phyloP scores from a whole-genome alignment of 92 coral and sea anemone species.

The Virgularia gustaviana region DNA sequence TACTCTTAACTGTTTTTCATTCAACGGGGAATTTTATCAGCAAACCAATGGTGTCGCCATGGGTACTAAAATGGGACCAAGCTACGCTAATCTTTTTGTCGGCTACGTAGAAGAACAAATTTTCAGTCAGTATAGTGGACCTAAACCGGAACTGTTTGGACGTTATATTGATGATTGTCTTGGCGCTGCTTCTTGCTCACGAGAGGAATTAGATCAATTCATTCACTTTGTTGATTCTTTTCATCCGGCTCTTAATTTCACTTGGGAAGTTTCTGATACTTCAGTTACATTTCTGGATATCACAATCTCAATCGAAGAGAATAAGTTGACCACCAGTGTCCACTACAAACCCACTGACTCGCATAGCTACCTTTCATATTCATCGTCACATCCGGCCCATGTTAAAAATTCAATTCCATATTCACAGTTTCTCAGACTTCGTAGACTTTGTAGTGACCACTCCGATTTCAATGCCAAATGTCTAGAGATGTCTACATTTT shows the following conservation, averaged over 20 bases:
- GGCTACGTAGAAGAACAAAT: slow-evolving; percentile 29
- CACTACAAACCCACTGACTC: slow-evolving; percentile 33
- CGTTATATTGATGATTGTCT: slow-evolving; percentile 52
- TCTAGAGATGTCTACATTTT: slow-evolving; percentile 26
- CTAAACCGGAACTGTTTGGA: slow-evolving; percentile 40
- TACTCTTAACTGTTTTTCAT: slow-evolving; percentile 40
- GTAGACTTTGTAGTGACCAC: slow-evolving; percentile 42
- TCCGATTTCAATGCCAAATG: slow-evolving; percentile 30
- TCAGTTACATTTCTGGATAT: slow-evolving; percentile 42
- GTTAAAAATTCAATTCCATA: slow-evolving; percentile 28
- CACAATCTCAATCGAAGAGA: slow-evolving; percentile 23
- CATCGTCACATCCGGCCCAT: slow-evolving; percentile 34
- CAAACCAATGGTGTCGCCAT: slow-evolving; percentile 15
- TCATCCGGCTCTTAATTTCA: slow-evolving; percentile 27
- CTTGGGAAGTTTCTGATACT: slow-evolving; percentile 41
- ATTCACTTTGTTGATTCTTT: slow-evolving; percentile 25
- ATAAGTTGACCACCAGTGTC: slow-evolving; percentile 33
- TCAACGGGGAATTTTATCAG: not conserved
- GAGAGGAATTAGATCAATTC: slow-evolving; percentile 11
- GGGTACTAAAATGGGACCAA: slow-evolving; percentile 47
- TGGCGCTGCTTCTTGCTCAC: slow-evolving; percentile 37
- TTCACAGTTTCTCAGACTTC: slow-evolving; percentile 44
- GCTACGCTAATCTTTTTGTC: slow-evolving; percentile 49
- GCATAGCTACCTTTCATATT: not conserved
- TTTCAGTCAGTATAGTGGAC: slow-evolving; percentile 40